These are phyloP conservation scores for Neofelis nebulosa DNA, from an alignment of 2,113 vertebrate species.

Conservation along the genomic window DNA sequence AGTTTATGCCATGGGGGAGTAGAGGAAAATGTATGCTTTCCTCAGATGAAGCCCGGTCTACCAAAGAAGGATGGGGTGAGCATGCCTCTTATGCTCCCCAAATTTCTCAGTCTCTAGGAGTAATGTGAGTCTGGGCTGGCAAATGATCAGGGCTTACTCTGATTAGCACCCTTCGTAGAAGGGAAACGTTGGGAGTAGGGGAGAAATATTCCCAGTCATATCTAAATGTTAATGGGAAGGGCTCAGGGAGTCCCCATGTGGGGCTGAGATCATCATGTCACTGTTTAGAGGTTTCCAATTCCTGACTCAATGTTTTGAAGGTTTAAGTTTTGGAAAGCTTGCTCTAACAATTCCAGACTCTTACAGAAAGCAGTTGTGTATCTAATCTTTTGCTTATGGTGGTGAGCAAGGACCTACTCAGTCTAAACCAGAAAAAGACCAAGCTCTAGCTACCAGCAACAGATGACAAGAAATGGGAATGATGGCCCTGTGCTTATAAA, in stretches of 20 bases:
- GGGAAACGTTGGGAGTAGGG: background rate
- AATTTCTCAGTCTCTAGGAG: background rate
- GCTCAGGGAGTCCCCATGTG: background rate
- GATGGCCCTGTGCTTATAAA: background rate
- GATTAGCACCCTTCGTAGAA: background rate
- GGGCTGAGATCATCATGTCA: background rate
- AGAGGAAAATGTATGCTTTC: background rate
- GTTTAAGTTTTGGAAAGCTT: background rate
- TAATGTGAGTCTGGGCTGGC: background rate
- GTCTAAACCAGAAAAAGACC: background rate
- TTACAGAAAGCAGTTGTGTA: background rate
- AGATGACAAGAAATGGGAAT: conserved; percentile 15
- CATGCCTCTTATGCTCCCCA: background rate
- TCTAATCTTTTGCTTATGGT: conserved; percentile 17
- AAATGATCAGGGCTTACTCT: background rate
- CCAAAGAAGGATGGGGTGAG: background rate
- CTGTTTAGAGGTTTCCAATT: background rate
- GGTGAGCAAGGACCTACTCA: background rate
- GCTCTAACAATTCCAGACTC: background rate
- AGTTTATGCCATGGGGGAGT: background rate
- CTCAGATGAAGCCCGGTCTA: background rate
- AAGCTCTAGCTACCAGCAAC: background rate
- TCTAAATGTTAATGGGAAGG: background rate
- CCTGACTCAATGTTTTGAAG: background rate
- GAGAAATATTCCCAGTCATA: background rate